Evolutionary conservation across 2,113 vertebrate genomes (phyloP).

Genomic region (Hassar affinis): DNA sequence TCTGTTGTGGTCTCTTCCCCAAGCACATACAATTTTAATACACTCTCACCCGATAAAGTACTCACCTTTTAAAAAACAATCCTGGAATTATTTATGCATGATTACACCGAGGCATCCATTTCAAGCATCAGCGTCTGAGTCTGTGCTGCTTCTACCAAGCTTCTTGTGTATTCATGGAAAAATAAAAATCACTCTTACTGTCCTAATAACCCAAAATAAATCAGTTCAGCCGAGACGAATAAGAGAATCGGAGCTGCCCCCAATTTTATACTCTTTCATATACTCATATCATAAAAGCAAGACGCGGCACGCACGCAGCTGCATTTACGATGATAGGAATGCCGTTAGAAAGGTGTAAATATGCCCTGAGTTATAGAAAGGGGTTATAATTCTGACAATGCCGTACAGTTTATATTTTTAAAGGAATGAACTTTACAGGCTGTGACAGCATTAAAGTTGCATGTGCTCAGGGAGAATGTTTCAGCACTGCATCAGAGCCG

Average conservation of each 20-base stretch:
- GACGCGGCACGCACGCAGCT: not conserved
- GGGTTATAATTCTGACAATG: not conserved
- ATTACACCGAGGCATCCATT: not conserved
- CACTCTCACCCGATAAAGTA: conserved; percentile 25
- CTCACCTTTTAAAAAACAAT: conserved; percentile 44
- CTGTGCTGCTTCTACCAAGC: not conserved
- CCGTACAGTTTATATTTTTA: conserved; percentile 49
- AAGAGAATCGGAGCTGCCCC: not conserved
- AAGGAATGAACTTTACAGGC: conserved; percentile 41
- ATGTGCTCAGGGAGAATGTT: conserved; percentile 41
- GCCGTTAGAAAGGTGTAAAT: not conserved
- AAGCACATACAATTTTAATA: conserved; percentile 53
- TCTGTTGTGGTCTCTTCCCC: conserved; percentile 27
- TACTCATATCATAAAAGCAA: not conserved
- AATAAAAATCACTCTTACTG: conserved; percentile 6
- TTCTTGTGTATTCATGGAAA: not conserved
- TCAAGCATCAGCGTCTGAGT: not conserved
- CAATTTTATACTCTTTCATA: not conserved
- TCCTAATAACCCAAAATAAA: conserved; percentile 19
- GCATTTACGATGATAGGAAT: not conserved
- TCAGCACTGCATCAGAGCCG: conserved; percentile 21
- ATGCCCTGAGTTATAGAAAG: conserved; percentile 7
- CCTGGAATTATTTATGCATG: conserved; percentile 12
- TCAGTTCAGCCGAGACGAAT: not conserved
- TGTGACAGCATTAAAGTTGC: conserved; percentile 48